Evolutionary conservation across 2,797 vertebrate species (phyloP).

Genomic region (Kryptolebias ocellatus): DNA sequence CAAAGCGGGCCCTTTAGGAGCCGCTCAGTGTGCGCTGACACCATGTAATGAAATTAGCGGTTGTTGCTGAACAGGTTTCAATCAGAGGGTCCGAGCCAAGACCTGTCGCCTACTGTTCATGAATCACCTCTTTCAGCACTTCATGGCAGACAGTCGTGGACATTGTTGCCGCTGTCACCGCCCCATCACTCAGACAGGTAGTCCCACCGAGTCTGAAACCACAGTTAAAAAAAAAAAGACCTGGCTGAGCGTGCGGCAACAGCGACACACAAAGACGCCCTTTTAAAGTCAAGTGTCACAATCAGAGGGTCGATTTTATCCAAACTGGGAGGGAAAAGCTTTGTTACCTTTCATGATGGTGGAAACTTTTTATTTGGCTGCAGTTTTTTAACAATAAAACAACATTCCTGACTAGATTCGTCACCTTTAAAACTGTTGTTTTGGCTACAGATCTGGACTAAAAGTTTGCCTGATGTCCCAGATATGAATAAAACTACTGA

Average conservation of each 20-base stretch:
- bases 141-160: constrained; percentile 59
- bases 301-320: constrained; percentile 17
- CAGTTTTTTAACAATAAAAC: neutral
- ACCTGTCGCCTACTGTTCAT: constrained; percentile 63
- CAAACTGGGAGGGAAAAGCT: neutral
- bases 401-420: neutral
- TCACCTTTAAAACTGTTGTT: neutral
- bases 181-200: constrained; percentile 76
- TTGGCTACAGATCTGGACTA: too few relatives aligned
- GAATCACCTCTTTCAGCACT: constrained; percentile 74
- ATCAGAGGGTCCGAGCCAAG: constrained; percentile 89
- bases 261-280: constrained; percentile 7
- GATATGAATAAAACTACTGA: too few relatives aligned
- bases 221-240: constrained; percentile 25
- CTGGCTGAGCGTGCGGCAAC: constrained; percentile 44
- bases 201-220: constrained; percentile 63
- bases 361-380: neutral
- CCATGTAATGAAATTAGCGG: constrained; percentile 94
- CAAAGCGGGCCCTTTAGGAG: constrained; percentile 91
- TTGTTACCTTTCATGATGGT: neutral
- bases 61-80: constrained; percentile 94
- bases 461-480: too few relatives aligned
- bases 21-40: constrained; percentile 92
- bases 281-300: constrained; percentile 11
- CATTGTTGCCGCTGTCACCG: constrained; percentile 54